Evolutionary conservation across 1,140 invertebrate species (phyloP).

Genomic region (Papilio polytes): DNA sequence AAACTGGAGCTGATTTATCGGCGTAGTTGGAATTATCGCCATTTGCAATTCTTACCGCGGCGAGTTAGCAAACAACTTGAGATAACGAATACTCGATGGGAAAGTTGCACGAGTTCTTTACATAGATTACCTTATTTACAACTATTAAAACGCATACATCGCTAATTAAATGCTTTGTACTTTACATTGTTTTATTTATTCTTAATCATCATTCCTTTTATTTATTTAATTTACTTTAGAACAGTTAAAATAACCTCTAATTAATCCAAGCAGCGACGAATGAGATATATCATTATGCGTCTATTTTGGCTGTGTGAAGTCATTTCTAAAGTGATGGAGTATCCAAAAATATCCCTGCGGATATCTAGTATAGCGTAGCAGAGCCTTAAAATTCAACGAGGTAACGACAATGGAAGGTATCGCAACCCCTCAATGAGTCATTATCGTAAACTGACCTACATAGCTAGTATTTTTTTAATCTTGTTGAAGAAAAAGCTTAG

Average conservation of each 20-base stretch:
- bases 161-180: background rate
- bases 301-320: too few species aligned
- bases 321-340: slow-evolving; percentile 5
- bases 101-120: slow-evolving; percentile 47
- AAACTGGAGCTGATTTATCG: slow-evolving; percentile 81
- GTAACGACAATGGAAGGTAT: slow-evolving; percentile 50
- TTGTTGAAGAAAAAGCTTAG: too few species aligned
- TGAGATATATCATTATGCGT: too few species aligned
- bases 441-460: too few species aligned
- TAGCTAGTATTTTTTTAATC: too few species aligned
- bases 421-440: slow-evolving; percentile 55
- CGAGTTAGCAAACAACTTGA: slow-evolving; percentile 71
- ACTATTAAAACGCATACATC: slow-evolving; percentile 1
- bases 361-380: slow-evolving; percentile 45
- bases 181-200: background rate
- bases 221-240: too few species aligned
- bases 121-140: slow-evolving; percentile 19
- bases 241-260: background rate
- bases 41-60: slow-evolving; percentile 81
- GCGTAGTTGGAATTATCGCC: slow-evolving; percentile 81
- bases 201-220: background rate
- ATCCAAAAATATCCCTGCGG: background rate
- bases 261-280: too few species aligned
- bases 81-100: slow-evolving; percentile 60
- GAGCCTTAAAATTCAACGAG: slow-evolving; percentile 54